Evolutionary conservation across 2,113 vertebrate genomes (phyloP).

Genomic region (Alexandromys fortis): DNA sequence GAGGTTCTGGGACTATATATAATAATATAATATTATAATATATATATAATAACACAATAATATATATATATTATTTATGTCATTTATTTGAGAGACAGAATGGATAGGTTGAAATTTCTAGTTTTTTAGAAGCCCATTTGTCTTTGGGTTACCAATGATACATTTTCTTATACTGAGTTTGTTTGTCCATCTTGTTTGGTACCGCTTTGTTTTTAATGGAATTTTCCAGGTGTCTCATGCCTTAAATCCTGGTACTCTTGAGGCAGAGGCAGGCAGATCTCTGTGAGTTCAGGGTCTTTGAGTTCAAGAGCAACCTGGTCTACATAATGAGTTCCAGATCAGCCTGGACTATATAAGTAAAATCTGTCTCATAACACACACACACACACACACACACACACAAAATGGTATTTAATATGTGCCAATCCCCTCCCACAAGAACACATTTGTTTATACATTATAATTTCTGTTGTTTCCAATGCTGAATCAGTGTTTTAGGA

Average conservation of each 20-base stretch:
- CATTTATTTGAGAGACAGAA: neutral
- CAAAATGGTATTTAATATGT: neutral
- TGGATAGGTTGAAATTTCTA: neutral
- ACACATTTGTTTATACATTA: slow-evolving; percentile 26
- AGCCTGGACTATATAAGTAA: no score
- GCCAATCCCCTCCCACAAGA: neutral
- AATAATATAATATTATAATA: no score
- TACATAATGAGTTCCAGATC: neutral
- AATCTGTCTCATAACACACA: neutral
- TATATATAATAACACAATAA: no score
- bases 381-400: neutral
- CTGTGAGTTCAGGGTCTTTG: neutral
- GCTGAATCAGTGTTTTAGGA: neutral
- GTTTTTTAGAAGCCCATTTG: slow-evolving; percentile 17
- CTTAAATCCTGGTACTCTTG: neutral
- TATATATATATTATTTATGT: slow-evolving; percentile 27
- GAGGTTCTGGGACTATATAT: neutral
- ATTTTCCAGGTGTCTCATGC: neutral
- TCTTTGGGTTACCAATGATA: slow-evolving; percentile 10
- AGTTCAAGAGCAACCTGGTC: neutral
- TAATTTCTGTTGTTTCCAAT: slow-evolving; percentile 24
- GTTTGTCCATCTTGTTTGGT: neutral
- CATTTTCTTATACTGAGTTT: neutral
- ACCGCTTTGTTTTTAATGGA: neutral
- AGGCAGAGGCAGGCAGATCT: neutral